Conservation (phyloP, 2,113 vertebrate genomes). For the Ifrita kowaldi region DNA sequence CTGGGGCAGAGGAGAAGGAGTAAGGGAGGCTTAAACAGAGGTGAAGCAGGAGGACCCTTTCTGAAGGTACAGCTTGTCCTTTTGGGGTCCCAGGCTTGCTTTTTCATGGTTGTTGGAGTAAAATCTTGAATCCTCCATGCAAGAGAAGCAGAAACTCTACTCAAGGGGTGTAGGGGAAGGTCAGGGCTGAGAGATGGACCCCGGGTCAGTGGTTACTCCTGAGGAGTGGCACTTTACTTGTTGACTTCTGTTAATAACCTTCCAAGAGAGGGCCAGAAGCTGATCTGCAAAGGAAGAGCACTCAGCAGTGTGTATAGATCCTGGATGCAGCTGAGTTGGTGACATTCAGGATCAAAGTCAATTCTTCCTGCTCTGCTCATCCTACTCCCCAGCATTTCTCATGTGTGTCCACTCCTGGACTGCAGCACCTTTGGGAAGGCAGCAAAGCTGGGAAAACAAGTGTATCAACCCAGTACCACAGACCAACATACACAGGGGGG, state of each 20-base stretch:
- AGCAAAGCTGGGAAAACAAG: not conserved
- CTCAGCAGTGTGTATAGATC: not conserved
- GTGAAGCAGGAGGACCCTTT: not conserved
- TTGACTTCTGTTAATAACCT: not conserved
- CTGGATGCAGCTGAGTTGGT: not conserved
- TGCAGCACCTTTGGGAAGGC: not conserved
- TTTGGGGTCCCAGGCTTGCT: not conserved
- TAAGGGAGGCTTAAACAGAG: not conserved
- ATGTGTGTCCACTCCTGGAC: not conserved
- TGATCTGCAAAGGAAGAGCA: not conserved
- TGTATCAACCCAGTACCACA: not conserved
- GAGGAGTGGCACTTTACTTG: not conserved
- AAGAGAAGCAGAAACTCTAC: not conserved
- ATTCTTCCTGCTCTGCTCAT: not conserved
- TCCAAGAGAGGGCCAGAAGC: not conserved
- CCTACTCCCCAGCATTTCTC: not conserved
- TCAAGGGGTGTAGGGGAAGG: fast-evolving
- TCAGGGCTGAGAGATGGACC: not conserved
- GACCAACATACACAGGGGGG: fast-evolving
- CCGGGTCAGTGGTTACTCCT: not conserved
- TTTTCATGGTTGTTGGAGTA: not conserved
- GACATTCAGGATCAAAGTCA: not conserved
- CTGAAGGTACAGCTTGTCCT: not conserved
- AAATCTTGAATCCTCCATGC: not conserved
- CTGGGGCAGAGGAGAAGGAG: not conserved